These are phyloP conservation scores for Stichopus horrens DNA, from an alignment of 53 echinoderm and acorn worm species.

Conservation along the genomic window DNA sequence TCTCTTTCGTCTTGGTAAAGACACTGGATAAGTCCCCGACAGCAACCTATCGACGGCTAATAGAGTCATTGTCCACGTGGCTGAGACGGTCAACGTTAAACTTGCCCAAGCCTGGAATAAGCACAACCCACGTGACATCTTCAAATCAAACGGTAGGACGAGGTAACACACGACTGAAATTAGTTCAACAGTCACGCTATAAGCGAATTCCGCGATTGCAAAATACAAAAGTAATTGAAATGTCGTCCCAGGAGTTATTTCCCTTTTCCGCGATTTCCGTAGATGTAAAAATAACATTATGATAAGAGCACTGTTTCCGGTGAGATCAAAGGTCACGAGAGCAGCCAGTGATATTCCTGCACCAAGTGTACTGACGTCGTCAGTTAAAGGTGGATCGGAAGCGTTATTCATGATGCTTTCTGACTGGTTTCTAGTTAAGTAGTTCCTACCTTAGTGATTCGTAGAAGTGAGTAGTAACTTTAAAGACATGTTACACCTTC, in stretches of 20 bases:
- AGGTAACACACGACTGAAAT: constrained; percentile 9
- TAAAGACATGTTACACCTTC: too few relatives aligned
- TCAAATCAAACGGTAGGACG: neutral
- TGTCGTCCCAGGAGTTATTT: neutral
- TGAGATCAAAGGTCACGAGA: constrained; percentile 7
- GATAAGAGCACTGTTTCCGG: neutral
- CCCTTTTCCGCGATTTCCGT: neutral
- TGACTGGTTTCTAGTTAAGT: neutral
- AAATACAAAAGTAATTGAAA: constrained; percentile 15
- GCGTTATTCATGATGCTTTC: neutral
- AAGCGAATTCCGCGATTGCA: neutral
- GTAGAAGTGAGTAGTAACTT: too few relatives aligned
- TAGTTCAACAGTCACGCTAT: neutral
- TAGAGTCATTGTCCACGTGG: neutral
- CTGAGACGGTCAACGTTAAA: constrained; percentile 3
- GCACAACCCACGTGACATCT: constrained; percentile 16
- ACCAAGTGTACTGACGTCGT: constrained; percentile 6
- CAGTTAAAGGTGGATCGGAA: neutral
- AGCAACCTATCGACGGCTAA: neutral
- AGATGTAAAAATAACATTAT: neutral
- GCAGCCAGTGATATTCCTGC: constrained; percentile 16
- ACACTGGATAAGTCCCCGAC: neutral
- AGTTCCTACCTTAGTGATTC: too few relatives aligned
- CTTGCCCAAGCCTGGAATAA: constrained; percentile 21
- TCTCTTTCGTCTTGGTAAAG: neutral